Conservation (phyloP, 92 coral and sea anemone species). For the Meandrina meandrites region DNA sequence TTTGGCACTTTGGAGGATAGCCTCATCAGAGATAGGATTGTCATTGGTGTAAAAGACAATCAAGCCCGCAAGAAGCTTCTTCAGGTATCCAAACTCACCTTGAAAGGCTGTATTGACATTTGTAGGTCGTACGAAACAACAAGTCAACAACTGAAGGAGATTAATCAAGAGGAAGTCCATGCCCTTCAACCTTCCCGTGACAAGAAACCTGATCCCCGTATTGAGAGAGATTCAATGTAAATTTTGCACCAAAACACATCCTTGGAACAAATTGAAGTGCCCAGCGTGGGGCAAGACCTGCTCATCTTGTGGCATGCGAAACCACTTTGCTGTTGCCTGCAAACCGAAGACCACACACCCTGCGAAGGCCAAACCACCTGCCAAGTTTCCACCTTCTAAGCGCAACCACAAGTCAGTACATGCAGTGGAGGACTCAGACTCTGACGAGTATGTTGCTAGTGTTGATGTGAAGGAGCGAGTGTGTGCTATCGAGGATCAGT, state of each 20-base stretch:
- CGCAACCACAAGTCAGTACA: constrained; percentile 18
- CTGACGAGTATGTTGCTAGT: constrained; percentile 52
- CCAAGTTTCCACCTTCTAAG: not conserved
- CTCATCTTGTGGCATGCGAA: constrained; percentile 40
- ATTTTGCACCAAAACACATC: constrained; percentile 34
- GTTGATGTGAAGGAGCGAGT: constrained; percentile 32
- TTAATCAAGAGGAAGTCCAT: constrained; percentile 44
- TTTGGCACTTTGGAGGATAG: constrained; percentile 61
- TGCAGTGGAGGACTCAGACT: constrained; percentile 28
- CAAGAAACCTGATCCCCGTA: not conserved
- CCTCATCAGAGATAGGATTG: constrained; percentile 55
- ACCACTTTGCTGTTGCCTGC: constrained; percentile 57
- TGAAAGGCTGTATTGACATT: constrained; percentile 56
- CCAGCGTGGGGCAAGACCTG: constrained; percentile 59
- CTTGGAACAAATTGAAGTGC: constrained; percentile 47
- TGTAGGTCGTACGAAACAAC: constrained; percentile 63
- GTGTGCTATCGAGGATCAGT: constrained; percentile 24
- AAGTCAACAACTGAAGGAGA: constrained; percentile 44
- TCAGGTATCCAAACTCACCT: constrained; percentile 52
- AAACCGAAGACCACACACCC: not conserved
- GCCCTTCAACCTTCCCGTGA: constrained; percentile 4
- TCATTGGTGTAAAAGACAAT: constrained; percentile 52
- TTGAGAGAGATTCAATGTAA: constrained; percentile 42
- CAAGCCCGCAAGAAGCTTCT: constrained; percentile 29
- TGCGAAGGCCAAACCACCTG: not conserved